Conservation (phyloP, 2,888 invertebrate genomes). For the Macaria liturata region DNA sequence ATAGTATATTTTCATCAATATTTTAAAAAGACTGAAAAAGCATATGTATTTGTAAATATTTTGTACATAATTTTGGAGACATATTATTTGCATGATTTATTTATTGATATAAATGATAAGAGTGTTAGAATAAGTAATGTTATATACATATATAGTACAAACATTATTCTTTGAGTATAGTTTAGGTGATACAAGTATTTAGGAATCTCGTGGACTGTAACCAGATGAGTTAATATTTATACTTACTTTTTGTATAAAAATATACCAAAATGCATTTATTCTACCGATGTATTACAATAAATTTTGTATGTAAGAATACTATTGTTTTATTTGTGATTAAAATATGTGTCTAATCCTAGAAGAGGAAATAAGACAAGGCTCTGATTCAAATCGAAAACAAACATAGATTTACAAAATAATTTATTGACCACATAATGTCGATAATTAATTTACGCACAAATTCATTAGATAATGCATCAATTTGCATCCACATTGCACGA, state of each 20-base stretch:
- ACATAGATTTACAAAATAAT: conserved; percentile 27
- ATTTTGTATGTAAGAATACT: conserved; percentile 28
- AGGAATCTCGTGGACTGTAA: conserved; percentile 35
- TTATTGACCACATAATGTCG: conserved; percentile 25
- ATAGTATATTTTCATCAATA: conserved; percentile 30
- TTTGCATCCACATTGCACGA: conserved; percentile 27
- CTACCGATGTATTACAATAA: conserved; percentile 37
- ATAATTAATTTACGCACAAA: conserved; percentile 18
- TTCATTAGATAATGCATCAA: conserved; percentile 15
- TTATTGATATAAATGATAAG: conserved; percentile 33
- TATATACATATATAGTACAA: conserved; percentile 66
- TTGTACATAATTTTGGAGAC: conserved; percentile 37
- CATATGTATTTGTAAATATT: conserved; percentile 45
- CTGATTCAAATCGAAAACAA: too few relatives aligned
- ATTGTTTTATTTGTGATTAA: not conserved
- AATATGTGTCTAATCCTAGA: too few relatives aligned
- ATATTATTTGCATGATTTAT: conserved; percentile 36
- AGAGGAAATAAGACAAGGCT: too few relatives aligned
- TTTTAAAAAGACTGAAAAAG: conserved; percentile 51
- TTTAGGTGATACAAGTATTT: conserved; percentile 31
- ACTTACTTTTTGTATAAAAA: conserved; percentile 56
- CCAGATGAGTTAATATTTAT: conserved; percentile 40
- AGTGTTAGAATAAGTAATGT: conserved; percentile 28
- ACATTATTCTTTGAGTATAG: conserved; percentile 43
- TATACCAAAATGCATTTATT: conserved; percentile 70